Percentiles rank a stretch among this genome's conserved stretches.
phyloP scores from a whole-genome alignment of 2,113 vertebrate species.

The Poicephalus gulielmi region DNA sequence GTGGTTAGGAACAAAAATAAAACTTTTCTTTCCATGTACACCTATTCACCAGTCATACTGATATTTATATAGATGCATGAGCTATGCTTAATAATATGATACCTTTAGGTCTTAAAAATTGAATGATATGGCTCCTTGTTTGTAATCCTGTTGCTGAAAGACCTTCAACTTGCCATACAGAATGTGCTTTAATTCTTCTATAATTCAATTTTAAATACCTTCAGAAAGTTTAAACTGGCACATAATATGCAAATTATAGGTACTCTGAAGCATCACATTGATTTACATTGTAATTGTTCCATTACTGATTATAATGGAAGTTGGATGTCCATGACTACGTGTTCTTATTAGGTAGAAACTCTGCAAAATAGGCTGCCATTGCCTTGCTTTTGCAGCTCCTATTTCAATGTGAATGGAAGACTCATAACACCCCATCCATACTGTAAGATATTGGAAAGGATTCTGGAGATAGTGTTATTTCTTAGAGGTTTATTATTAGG shows the following conservation, averaged over 20 bases:
- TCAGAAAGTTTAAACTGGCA: constrained; percentile 23
- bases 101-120: neutral
- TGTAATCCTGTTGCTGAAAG: neutral
- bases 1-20: neutral
- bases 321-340: neutral
- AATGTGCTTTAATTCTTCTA: neutral
- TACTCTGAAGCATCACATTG: constrained; percentile 1
- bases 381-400: neutral
- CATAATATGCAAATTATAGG: constrained; percentile 26
- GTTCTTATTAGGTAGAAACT: neutral
- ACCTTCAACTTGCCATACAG: neutral
- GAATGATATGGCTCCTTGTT: neutral
- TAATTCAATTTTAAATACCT: constrained; percentile 54
- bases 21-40: neutral
- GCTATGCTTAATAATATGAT: neutral
- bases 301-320: constrained; percentile 25
- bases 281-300: constrained; percentile 25
- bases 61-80: neutral
- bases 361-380: neutral
- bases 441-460: neutral
- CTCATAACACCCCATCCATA: neutral
- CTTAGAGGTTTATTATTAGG: neutral
- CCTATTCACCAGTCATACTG: neutral
- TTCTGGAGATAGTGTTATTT: neutral
- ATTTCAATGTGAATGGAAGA: neutral